A percentile compares a stretch with the other conserved stretches of the same genome.
Conservation (phyloP, 2,797 vertebrate genomes). For the Eidolon dupreanum region DNA sequence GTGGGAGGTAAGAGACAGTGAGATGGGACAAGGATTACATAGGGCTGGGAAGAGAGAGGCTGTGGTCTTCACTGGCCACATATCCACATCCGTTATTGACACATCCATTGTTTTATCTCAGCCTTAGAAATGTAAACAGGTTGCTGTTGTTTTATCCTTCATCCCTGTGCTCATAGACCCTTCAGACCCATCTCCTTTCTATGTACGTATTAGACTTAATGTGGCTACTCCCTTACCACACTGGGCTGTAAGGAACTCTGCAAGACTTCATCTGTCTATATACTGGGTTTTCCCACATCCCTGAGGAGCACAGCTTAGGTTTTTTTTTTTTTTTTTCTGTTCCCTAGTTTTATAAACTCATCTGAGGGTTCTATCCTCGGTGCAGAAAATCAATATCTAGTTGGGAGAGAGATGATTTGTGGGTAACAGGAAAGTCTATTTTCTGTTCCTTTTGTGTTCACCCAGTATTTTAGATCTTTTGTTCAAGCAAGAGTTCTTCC, state of each 20-base stretch:
- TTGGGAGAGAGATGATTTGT: not conserved
- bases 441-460: not conserved
- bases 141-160: not conserved
- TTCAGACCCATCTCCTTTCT: not conserved
- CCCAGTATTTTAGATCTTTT: not conserved
- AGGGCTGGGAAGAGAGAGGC: not conserved
- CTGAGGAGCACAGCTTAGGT: not conserved
- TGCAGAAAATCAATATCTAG: not conserved
- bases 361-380: not conserved
- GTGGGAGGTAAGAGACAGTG: not conserved
- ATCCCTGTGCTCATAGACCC: not conserved
- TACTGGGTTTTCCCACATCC: not conserved
- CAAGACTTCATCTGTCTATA: not conserved
- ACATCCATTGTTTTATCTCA: not conserved
- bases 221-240: rapidly evolving
- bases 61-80: not conserved
- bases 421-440: not conserved
- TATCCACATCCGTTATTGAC: not conserved
- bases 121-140: not conserved
- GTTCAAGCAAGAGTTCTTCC: not conserved
- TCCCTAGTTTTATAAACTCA: not conserved
- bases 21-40: not conserved
- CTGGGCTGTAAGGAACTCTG: not conserved
- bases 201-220: not conserved
- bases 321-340: not conserved